Evolutionary conservation across 2,113 vertebrate species (phyloP).

Genomic region (Sakesphorus luctuosus): DNA sequence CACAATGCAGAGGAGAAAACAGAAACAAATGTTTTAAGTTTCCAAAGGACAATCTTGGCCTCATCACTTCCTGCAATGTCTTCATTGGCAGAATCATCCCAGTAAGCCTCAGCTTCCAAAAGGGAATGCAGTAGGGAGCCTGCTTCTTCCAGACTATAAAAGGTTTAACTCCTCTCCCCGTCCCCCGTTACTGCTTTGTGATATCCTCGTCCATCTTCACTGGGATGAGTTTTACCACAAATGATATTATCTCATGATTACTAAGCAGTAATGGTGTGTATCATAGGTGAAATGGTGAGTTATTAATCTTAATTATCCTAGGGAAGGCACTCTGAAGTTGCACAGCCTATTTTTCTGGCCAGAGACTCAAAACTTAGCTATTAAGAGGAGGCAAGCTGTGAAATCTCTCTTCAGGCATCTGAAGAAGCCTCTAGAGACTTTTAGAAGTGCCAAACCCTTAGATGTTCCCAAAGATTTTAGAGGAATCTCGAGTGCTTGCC

Average conservation of each 20-base stretch:
- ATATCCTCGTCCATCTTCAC: not conserved
- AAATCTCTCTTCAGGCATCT: constrained; percentile 50
- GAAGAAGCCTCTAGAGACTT: constrained; percentile 48
- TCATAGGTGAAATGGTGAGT: not conserved
- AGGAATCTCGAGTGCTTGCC: constrained; percentile 55
- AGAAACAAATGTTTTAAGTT: not conserved
- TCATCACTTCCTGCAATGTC: not conserved
- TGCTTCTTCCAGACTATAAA: not conserved
- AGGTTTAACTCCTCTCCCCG: not conserved
- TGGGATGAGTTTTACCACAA: not conserved
- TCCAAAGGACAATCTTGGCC: not conserved
- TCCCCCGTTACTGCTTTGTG: rapidly evolving
- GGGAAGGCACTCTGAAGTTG: not conserved
- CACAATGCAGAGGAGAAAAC: not conserved
- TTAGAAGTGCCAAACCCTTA: constrained; percentile 52
- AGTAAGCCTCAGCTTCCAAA: not conserved
- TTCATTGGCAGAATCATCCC: not conserved
- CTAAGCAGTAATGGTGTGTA: rapidly evolving
- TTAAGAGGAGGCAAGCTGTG: constrained; percentile 9
- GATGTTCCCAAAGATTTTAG: constrained; percentile 60
- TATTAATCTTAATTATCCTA: not conserved
- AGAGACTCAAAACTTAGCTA: not conserved
- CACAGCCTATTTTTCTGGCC: not conserved
- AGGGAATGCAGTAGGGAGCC: not conserved
- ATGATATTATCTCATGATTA: not conserved